Conservation (phyloP, 2,797 vertebrate species). For the Acrocephalus scirpaceus region DNA sequence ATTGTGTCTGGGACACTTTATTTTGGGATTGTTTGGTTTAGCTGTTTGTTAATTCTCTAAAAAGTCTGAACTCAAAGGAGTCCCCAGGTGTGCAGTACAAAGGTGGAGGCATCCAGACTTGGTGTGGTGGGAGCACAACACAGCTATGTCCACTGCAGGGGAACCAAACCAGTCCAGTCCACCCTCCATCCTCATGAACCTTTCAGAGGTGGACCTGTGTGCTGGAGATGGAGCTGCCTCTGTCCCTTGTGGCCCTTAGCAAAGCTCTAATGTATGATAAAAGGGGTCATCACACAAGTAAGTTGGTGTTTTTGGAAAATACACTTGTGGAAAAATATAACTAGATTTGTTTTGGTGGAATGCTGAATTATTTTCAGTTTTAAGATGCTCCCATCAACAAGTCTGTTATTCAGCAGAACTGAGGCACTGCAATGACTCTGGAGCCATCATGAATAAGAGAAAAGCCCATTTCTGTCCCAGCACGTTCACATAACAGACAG, state of each 20-base stretch:
- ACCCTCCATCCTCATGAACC: not conserved
- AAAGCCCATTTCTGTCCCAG: conserved; percentile 18
- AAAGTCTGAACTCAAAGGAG: not conserved
- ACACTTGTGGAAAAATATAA: not conserved
- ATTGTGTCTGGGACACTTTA: not conserved
- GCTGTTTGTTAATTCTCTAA: not conserved
- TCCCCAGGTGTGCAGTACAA: rapidly evolving
- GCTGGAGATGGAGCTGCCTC: not conserved
- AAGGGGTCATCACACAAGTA: not conserved
- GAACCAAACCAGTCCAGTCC: not conserved
- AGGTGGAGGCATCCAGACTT: not conserved
- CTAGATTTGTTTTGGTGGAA: not conserved
- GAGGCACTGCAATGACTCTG: not conserved
- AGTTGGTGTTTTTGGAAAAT: not conserved
- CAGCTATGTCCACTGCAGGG: not conserved
- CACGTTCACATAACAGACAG: not conserved
- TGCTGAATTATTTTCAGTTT: not conserved
- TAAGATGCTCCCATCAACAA: not conserved
- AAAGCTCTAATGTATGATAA: not conserved
- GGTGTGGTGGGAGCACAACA: not conserved
- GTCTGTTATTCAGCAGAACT: not conserved
- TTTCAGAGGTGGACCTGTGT: not conserved
- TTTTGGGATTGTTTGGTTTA: not conserved
- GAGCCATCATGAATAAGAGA: not conserved
- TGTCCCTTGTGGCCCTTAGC: not conserved